phyloP scores from a whole-genome alignment of 1,140 invertebrate genomes.

The Halictus rubicundus region DNA sequence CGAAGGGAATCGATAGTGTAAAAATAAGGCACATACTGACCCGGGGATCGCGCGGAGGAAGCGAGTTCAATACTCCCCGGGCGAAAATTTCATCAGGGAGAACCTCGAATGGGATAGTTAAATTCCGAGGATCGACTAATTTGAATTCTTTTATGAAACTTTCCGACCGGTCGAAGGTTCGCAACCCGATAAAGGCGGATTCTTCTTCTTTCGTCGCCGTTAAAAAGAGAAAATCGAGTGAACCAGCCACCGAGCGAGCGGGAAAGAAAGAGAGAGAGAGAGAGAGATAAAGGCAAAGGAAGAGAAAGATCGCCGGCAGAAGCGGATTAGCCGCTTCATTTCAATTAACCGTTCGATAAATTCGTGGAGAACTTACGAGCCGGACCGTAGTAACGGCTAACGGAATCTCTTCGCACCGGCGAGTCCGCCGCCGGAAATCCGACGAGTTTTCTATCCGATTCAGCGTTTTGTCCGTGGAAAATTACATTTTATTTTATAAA shows the following conservation, averaged over 20 bases:
- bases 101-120: conserved; percentile 55
- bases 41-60: conserved; percentile 1
- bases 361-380: conserved; percentile 5
- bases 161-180: conserved; percentile 29
- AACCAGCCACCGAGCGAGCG: no score
- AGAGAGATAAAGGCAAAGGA: background rate
- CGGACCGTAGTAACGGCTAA: conserved; percentile 6
- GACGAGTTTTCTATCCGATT: background rate
- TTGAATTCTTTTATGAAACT: conserved; percentile 65
- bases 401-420: background rate
- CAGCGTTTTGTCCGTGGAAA: background rate
- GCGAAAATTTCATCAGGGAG: conserved; percentile 63
- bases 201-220: conserved; percentile 29
- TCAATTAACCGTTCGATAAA: conserved; percentile 43
- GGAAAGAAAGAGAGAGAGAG: background rate
- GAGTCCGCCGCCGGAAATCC: background rate
- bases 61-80: conserved; percentile 55
- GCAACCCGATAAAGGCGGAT: conserved; percentile 50
- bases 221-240: background rate
- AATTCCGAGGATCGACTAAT: conserved; percentile 62
- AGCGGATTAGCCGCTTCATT: conserved; percentile 45
- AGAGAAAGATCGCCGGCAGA: conserved; percentile 10
- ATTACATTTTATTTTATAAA: conserved; percentile 9
- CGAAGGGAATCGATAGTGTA: conserved; percentile 65
- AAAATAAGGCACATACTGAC: conserved; percentile 66